Base-by-base conservation (phyloP, 2,113 vertebrate genomes). In the Periophthalmodon schlosseri region DNA sequence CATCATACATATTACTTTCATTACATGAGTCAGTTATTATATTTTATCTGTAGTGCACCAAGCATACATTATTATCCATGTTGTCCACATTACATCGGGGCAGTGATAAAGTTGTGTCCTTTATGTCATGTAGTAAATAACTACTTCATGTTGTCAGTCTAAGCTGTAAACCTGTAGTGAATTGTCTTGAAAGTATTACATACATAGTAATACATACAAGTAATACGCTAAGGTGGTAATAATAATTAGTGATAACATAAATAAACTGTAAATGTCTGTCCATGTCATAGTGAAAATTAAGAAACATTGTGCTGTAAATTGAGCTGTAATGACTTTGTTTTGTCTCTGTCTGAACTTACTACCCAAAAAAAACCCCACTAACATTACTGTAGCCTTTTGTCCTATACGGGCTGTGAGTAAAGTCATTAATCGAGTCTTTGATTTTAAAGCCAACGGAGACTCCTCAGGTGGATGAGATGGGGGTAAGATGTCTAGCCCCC, bases 401-500 rank as follows among this genome's bases (percentile, higher is more conserved):
- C 70, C 70, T 79, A 64, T 79, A 64, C 4, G 8, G 80, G 60
- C 80, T 84, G 68, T 73, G 28, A 68, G 63, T 69, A 74, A 81
- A 81, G 87, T 90, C 87, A 94, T 93, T 95, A 94, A 95, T 85
- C 54, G 87, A 90, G 90, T 94, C 84, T 94, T 94, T 94, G 92
- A 96, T 94, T 94, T 96, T 96, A 95, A 98, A 98, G 96, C 97
- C 97, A 95, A 98, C 97, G 94, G 97, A 98, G 95, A 96, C 95
- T 94, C 96, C 96, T 94, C 95, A 96, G 95, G 95, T 97, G 93
- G 96, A 97, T 95, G 95, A 97, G 91, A 86, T 94, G 93, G 96
- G 96, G 98, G 98, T 99, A 99, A 99, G 98, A 97, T 87, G 87
- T 93, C 94, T 87, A 81, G 86, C 71, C 82, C 77, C 67, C 74